Conservation (phyloP, 2,888 invertebrate species). For the Cephonodes hylas region DNA sequence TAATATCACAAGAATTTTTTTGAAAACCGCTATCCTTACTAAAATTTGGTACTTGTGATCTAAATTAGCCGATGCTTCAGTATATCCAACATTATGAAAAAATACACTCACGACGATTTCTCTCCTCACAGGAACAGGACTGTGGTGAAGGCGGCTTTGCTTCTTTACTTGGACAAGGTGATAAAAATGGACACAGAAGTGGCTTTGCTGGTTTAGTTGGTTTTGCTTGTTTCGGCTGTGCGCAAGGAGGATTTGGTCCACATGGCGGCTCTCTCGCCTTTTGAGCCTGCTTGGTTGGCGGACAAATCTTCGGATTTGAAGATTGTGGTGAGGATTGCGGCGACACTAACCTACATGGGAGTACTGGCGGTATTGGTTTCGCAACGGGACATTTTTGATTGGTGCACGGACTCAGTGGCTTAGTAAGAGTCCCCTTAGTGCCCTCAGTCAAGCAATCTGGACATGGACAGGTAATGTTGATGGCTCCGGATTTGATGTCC, state of each 20-base stretch:
- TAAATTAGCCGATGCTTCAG: no score
- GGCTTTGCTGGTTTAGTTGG: not conserved
- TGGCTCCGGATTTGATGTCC: slow-evolving; percentile 48
- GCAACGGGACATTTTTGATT: slow-evolving; percentile 24
- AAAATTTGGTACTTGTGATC: no score
- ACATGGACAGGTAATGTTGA: slow-evolving; percentile 54
- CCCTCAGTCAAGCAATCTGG: slow-evolving; percentile 36
- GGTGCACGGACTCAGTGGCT: slow-evolving; percentile 26
- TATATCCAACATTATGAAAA: no score
- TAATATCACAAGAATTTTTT: no score
- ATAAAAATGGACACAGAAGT: not conserved
- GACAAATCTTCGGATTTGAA: no score
- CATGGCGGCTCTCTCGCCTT: not conserved
- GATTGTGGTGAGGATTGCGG: not conserved
- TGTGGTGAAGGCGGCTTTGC: not conserved
- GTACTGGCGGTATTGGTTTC: slow-evolving; percentile 15
- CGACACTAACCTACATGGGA: not conserved
- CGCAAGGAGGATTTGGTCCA: not conserved
- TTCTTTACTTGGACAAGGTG: not conserved
- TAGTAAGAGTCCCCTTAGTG: slow-evolving; percentile 27
- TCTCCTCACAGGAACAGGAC: not conserved
- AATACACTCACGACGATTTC: not conserved
- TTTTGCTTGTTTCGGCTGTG: not conserved
- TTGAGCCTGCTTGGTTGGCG: not conserved
- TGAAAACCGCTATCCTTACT: no score